A percentile compares a stretch with the other conserved stretches of the same genome.
These are phyloP conservation scores for Ecliptopera silaceata DNA, from an alignment of 2,888 invertebrate genomes.

Conservation along the genomic window DNA sequence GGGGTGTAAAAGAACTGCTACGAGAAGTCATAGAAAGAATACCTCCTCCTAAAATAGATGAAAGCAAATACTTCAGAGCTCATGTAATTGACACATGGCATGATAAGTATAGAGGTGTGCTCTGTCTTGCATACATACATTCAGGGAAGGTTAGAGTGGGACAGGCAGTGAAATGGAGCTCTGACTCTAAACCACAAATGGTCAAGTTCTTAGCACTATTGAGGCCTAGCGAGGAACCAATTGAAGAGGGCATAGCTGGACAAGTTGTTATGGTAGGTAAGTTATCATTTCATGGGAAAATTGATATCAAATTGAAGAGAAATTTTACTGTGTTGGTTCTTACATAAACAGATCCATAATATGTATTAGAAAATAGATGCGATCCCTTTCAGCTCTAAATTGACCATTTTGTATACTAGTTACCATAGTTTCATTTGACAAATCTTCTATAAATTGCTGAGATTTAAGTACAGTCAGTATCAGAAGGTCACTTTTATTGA, in stretches of 20 bases:
- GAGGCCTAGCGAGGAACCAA: conserved; percentile 88
- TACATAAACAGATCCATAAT: too few species aligned
- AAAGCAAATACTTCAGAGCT: conserved; percentile 87
- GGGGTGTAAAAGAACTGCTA: conserved; percentile 90
- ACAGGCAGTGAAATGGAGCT: conserved; percentile 88
- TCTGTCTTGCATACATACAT: conserved; percentile 89
- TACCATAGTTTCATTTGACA: too few species aligned
- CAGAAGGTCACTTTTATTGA: too few species aligned
- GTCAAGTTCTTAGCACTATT: conserved; percentile 91
- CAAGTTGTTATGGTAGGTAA: conserved; percentile 94
- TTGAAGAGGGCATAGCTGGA: conserved; percentile 89
- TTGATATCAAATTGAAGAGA: too few species aligned
- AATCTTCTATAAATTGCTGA: too few species aligned
- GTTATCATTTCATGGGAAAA: conserved; percentile 36
- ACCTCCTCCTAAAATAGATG: conserved; percentile 87
- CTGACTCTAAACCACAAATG: conserved; percentile 89
- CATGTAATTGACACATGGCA: conserved; percentile 97
- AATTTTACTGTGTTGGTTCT: too few species aligned
- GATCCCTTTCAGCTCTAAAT: too few species aligned
- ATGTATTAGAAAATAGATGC: too few species aligned
- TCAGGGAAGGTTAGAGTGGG: conserved; percentile 90
- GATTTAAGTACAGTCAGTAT: too few species aligned
- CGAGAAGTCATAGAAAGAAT: conserved; percentile 90
- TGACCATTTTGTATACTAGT: too few species aligned
- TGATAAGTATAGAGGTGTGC: conserved; percentile 92